Conservation (phyloP, 1,140 invertebrate genomes). For the Drosophila persimilis region DNA sequence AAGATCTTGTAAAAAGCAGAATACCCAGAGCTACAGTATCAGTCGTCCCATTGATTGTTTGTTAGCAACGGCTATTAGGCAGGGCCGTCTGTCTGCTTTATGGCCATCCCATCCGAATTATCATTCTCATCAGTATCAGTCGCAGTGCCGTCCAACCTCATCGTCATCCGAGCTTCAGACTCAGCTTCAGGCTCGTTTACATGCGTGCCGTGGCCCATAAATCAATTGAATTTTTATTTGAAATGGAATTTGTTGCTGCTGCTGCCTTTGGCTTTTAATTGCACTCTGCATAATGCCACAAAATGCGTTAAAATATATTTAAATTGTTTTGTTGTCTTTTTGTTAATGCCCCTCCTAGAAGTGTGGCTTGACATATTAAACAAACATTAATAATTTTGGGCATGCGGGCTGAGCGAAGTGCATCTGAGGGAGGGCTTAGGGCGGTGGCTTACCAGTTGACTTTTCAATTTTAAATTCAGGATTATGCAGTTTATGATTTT, state of each 20-base stretch:
- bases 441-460: no score
- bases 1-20: no score
- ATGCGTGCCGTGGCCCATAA: slow-evolving; percentile 47
- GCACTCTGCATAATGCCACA: slow-evolving; percentile 41
- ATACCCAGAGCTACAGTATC: no score
- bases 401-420: slow-evolving; percentile 16
- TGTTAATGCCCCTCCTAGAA: neutral
- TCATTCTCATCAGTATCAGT: no score
- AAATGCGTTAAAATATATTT: slow-evolving; percentile 24
- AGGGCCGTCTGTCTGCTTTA: no score
- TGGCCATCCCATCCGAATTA: no score
- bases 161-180: neutral
- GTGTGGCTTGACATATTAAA: slow-evolving; percentile 40
- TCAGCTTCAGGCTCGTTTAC: slow-evolving; percentile 14
- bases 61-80: no score
- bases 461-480: no score
- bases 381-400: slow-evolving; percentile 27
- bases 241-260: slow-evolving; percentile 26
- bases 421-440: no score
- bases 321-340: slow-evolving; percentile 23
- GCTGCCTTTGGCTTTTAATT: slow-evolving; percentile 46
- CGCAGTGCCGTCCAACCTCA: neutral
- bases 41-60: no score
- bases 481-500: no score
- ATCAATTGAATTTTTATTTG: slow-evolving; percentile 71